Evolutionary conservation across 2,888 invertebrate species (phyloP).

Genomic region (Polylopha cassiicola): DNA sequence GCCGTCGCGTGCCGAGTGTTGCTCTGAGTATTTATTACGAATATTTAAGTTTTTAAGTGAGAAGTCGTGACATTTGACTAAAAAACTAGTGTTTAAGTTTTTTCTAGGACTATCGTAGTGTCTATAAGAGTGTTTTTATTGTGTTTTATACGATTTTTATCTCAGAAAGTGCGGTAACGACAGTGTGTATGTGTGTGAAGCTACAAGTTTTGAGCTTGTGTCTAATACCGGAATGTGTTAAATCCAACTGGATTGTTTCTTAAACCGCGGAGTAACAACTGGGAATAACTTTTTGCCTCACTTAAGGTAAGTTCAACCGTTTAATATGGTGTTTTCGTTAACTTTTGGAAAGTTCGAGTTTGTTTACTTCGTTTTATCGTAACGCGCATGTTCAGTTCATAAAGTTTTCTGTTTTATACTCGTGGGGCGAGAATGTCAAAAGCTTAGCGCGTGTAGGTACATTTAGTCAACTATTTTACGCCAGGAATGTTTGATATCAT

Average conservation of each 20-base stretch:
- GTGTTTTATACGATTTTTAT: conserved; percentile 51
- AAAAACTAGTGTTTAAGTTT: conserved; percentile 45
- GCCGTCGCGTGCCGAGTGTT: conserved; percentile 70
- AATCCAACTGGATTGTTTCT: conserved; percentile 65
- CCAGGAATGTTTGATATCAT: no score
- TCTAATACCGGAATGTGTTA: conserved; percentile 65
- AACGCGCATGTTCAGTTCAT: conserved; percentile 62
- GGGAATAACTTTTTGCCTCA: conserved; percentile 40
- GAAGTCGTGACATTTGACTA: conserved; percentile 38
- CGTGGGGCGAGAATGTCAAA: conserved; percentile 12
- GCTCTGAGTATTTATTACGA: conserved; percentile 69
- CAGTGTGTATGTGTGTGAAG: conserved; percentile 57
- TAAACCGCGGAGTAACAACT: conserved; percentile 47
- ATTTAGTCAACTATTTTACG: no score
- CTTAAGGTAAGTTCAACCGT: conserved; percentile 50
- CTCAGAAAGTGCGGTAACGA: conserved; percentile 62
- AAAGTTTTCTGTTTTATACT: conserved; percentile 32
- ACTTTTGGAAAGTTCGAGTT: conserved; percentile 56
- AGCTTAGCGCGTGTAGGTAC: not conserved
- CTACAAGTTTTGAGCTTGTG: conserved; percentile 66
- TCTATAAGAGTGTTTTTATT: conserved; percentile 35
- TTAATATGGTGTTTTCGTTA: conserved; percentile 34
- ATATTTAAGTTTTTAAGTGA: conserved; percentile 61
- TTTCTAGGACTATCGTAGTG: conserved; percentile 33
- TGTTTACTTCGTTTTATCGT: conserved; percentile 59